Base-by-base conservation (phyloP, 2,888 invertebrate genomes). In the Ichneumon xanthorius region DNA sequence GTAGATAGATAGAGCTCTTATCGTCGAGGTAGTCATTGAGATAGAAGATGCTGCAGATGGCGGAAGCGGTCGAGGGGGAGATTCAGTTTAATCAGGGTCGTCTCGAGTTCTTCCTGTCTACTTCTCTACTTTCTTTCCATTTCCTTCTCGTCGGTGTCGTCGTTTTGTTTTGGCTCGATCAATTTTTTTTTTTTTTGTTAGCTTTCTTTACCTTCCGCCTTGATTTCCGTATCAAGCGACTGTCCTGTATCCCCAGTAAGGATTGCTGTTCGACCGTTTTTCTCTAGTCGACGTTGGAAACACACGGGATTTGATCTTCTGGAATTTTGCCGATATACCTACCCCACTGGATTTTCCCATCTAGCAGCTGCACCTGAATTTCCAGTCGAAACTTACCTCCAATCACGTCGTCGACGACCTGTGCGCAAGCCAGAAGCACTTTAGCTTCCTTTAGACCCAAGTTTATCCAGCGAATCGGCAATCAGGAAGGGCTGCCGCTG, bases 391-490 rank as follows among this genome's bases (percentile, higher is more conserved):
- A 53, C 73, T 78, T 68, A 85, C 85, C 82, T 85, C 83, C 80
- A 83, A 86, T 86, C 82, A 83, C 70, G 68, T 65, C 53, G 72
- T 71, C 67, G 80, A 79, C 70, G 55, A 67, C 48, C 40, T 33
- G 14, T 30, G 50, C 16, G 16, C 37, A 40, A 72, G 53, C 79
- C 61, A 63, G 50, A 61, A 83, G 78, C 83, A 80, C 65, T 71
- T 80, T 82, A 80, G 76, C 82, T 77, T 78, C n/a, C 78, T 70
- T 77, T 67, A 22, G 55, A 55, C 14, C 68, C 63, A 83, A 83
- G 86, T 86, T 86, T 83, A 86, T 86, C 83, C 83, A 86, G 63
- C 83, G 83, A 83, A 83, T 83, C 82, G 82, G 77, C 83, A 83
- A 86, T 86, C 86, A 80, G 76, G 80, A 53, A 70, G 80, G 83